A percentile compares a stretch with the other conserved stretches of the same genome.
These are phyloP conservation scores for Caracal caracal DNA, from an alignment of 2,113 vertebrate species.

Conservation along the genomic window DNA sequence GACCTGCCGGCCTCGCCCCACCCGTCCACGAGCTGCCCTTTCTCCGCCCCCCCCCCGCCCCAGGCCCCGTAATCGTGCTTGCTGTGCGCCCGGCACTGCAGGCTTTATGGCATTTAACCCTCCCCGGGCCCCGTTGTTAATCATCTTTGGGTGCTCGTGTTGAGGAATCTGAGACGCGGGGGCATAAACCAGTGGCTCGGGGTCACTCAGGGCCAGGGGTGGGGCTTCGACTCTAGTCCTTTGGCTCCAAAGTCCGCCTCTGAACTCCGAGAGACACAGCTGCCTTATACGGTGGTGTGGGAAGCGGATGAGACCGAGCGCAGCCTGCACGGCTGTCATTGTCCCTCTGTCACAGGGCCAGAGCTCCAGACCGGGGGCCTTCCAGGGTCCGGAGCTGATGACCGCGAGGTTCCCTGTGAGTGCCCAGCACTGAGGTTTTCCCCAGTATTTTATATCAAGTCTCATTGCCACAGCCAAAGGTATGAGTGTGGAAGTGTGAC, in stretches of 20 bases:
- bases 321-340: not conserved
- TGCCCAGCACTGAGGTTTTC: not conserved
- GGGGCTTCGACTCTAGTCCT: not conserved
- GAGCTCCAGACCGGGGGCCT: not conserved
- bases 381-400: not conserved
- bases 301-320: not conserved
- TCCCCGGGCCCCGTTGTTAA: rapidly evolving
- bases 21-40: not conserved
- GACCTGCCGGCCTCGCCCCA: not conserved
- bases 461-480: not conserved
- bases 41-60: not conserved
- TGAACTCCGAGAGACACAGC: not conserved
- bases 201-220: not conserved
- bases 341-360: not conserved
- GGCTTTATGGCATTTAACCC: not conserved
- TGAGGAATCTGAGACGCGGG: not conserved
- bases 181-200: not conserved
- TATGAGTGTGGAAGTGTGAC: not conserved
- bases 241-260: not conserved
- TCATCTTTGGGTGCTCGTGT: not conserved
- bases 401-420: not conserved
- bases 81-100: rapidly evolving
- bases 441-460: not conserved
- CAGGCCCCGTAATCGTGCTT: not conserved
- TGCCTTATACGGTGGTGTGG: not conserved